Evolutionary conservation across 1,140 invertebrate genomes (phyloP).

Genomic region (Neodiprion fabricii): DNA sequence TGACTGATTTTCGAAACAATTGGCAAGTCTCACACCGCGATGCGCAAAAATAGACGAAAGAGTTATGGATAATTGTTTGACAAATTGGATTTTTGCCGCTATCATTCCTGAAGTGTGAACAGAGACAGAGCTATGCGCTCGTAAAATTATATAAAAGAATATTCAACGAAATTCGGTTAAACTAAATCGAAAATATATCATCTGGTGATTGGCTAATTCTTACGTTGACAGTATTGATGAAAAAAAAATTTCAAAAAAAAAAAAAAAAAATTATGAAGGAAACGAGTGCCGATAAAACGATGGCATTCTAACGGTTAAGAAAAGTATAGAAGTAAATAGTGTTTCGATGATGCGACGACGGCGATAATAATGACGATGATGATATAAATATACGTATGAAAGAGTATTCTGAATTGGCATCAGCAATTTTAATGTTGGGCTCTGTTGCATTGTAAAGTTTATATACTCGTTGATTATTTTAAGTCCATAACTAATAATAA

Average conservation of each 20-base stretch:
- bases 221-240: background rate
- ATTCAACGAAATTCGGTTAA: background rate
- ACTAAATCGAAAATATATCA: background rate
- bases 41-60: no score
- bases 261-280: background rate
- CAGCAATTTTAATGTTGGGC: constrained; percentile 35
- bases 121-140: no score
- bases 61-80: no score
- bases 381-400: background rate
- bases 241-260: background rate
- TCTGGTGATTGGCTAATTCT: background rate
- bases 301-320: constrained; percentile 1
- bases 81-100: no score
- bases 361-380: background rate
- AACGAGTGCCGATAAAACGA: background rate
- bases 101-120: no score
- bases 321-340: background rate
- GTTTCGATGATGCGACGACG: background rate
- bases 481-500: constrained; percentile 31
- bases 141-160: no score
- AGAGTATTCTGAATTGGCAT: background rate
- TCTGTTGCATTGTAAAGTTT: constrained; percentile 53
- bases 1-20: background rate
- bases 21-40: no score
- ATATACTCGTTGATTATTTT: constrained; percentile 49